Percentiles rank a stretch among this genome's conserved stretches.
phyloP scores from a whole-genome alignment of 2,888 invertebrate genomes.

The Periphyllus acericola region DNA sequence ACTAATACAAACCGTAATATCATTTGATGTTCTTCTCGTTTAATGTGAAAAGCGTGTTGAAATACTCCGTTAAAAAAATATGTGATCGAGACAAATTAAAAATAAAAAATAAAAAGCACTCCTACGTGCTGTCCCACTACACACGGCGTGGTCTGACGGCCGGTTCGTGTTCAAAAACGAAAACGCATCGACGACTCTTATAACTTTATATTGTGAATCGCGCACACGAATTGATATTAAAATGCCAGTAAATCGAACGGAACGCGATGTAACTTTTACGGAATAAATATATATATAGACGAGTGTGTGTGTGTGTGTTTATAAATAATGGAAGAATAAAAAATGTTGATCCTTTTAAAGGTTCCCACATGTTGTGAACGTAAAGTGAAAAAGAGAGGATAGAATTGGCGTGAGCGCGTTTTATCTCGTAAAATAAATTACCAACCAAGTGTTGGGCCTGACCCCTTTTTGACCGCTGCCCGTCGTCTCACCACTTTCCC shows the following conservation, averaged over 20 bases:
- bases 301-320: neutral
- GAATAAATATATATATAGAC: neutral
- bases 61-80: neutral
- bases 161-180: neutral
- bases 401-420: constrained; percentile 25
- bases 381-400: constrained; percentile 49
- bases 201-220: neutral
- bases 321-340: constrained; percentile 34
- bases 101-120: neutral
- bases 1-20: neutral
- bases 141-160: neutral
- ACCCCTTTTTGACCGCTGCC: constrained; percentile 42
- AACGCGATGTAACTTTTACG: constrained; percentile 4
- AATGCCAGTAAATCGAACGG: constrained; percentile 21
- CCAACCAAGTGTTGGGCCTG: constrained; percentile 51
- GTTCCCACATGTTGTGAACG: constrained; percentile 41
- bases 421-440: constrained; percentile 59
- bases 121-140: no score
- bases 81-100: neutral
- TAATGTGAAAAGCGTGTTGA: neutral
- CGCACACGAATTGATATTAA: neutral
- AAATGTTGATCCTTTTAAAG: constrained; percentile 43
- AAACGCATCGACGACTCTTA: neutral
- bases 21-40: neutral
- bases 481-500: neutral